These are phyloP conservation scores for Chionoecetes opilio DNA, from an alignment of 1,140 invertebrate genomes.

Conservation along the genomic window DNA sequence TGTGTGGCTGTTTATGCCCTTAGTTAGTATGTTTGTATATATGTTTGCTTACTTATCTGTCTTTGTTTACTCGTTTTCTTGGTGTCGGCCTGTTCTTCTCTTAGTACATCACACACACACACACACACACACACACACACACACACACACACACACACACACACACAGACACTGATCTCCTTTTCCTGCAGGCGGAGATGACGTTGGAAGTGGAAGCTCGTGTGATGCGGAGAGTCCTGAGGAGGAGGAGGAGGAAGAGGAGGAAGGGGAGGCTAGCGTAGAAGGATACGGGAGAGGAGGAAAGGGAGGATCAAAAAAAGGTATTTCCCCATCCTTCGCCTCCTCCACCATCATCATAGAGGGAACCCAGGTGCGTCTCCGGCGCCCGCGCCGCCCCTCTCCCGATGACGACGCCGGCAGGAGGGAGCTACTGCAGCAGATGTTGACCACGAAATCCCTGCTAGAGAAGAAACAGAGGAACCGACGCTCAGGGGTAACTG, in stretches of 20 bases:
- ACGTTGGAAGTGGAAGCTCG: slow-evolving; percentile 62
- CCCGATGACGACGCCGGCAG: slow-evolving; percentile 47
- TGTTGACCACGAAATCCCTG: slow-evolving; percentile 73
- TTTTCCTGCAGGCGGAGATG: slow-evolving; percentile 54
- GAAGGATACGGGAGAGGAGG: not conserved
- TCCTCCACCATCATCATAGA: not conserved
- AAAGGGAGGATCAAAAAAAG: too few species aligned
- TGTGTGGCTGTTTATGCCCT: too few species aligned
- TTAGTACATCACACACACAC: too few species aligned
- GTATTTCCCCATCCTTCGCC: not conserved
- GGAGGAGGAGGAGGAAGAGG: slow-evolving; percentile 58
- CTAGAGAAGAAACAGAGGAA: slow-evolving; percentile 77
- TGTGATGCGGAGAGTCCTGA: slow-evolving; percentile 71
- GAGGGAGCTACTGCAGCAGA: slow-evolving; percentile 69
- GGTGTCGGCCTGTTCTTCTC: not conserved
- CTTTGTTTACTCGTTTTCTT: too few species aligned
- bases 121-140: slow-evolving; percentile 5
- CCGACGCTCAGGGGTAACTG: slow-evolving; percentile 61
- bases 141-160: not conserved
- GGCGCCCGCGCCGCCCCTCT: slow-evolving; percentile 36
- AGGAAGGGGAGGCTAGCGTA: not conserved
- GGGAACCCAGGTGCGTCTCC: slow-evolving; percentile 39
- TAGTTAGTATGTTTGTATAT: too few species aligned
- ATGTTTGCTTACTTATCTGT: too few species aligned
- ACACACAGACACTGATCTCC: not conserved